A percentile compares a stretch with the other conserved stretches of the same genome.
phyloP scores from a whole-genome alignment of 1,140 invertebrate species.

The Calycopis cecrops region DNA sequence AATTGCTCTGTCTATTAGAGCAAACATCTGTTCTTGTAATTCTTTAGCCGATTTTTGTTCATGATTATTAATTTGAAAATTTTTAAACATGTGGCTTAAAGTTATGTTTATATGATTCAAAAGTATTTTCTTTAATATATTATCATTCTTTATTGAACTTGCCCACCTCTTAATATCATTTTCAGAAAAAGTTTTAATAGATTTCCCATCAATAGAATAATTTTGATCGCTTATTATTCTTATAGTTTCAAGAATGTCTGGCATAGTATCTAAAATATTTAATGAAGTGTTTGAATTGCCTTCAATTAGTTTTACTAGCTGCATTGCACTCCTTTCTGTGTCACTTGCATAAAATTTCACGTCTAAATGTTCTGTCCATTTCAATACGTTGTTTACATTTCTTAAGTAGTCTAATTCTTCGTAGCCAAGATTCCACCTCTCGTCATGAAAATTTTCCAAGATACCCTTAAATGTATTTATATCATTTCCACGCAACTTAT shows the following conservation, averaged over 20 bases:
- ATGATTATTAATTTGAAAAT: not conserved
- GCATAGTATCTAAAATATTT: conserved; percentile 3
- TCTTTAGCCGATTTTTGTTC: no score
- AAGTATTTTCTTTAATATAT: not conserved
- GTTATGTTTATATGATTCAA: no score
- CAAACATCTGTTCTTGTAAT: conserved; percentile 9
- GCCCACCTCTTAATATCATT: conserved; percentile 15
- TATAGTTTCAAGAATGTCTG: not conserved
- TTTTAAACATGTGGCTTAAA: no score
- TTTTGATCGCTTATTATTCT: conserved; percentile 1
- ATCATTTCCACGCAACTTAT: not conserved
- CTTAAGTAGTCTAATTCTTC: conserved; percentile 10
- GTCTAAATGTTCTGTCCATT: conserved; percentile 9
- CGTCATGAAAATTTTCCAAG: conserved; percentile 12
- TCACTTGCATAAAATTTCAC: conserved; percentile 2
- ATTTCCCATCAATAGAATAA: conserved; percentile 1
- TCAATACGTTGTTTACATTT: not conserved
- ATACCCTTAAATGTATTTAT: conserved; percentile 1
- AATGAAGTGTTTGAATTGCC: conserved; percentile 13
- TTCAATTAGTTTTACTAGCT: conserved; percentile 10
- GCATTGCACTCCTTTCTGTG: not conserved
- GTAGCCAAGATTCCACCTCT: conserved; percentile 14
- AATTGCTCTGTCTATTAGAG: conserved; percentile 14
- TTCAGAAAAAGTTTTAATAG: not conserved
- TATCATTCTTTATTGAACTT: not conserved